Evolutionary conservation across 2,888 invertebrate species (phyloP), one percentile per base, ranked within the genome.

Genomic region (Drosophila dives): DNA sequence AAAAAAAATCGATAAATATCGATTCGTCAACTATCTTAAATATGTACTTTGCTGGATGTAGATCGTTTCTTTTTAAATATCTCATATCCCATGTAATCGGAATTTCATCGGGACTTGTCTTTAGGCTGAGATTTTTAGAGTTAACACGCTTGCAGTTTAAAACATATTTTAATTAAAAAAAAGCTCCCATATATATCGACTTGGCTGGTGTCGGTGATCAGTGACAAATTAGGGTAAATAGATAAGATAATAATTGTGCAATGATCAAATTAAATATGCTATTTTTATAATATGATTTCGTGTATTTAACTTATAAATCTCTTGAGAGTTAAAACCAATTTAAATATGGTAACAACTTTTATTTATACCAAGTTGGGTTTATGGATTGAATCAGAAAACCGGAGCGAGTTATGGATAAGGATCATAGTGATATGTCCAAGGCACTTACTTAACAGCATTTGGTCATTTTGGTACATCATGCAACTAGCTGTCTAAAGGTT

Each of bases 371-470:
- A 45, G 20, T 23, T 23, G 23, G 3, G 3, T 23, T 45, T 45
- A 20, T 15, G 23, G 23, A 45, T 7, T 45, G 45, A 45, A 45
- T 45, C 45, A 2, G 23, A 15, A 23, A 45, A 8, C 8, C 23
- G 23, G 23, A 15, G 23, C 23, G 75, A 29, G n/a, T 29, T 55
- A 49, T 26, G 42, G 56, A 51, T 58, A 20, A 32, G 56, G 56
- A 54, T 53, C 45, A 29, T 6, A 49, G 65, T 65, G 51, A 36
- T 20, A n/a, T 53, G 69, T 34, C 61, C 58, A 48, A 54, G 62
- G 40, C 64, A 60, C 38, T 72, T 60, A 60, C 70, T 56, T 81
- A 81, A 83, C 83, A 59, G 56, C 70, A 68, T 60, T 78, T 66
- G 81, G 66, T 68, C 78, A 81, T 81, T 75, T 81, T 29, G 29